Percentiles rank a stretch among this genome's conserved stretches.
Evolutionary conservation across 2,797 vertebrate genomes (phyloP).

Genomic region (Chaetodon trifasciatus): DNA sequence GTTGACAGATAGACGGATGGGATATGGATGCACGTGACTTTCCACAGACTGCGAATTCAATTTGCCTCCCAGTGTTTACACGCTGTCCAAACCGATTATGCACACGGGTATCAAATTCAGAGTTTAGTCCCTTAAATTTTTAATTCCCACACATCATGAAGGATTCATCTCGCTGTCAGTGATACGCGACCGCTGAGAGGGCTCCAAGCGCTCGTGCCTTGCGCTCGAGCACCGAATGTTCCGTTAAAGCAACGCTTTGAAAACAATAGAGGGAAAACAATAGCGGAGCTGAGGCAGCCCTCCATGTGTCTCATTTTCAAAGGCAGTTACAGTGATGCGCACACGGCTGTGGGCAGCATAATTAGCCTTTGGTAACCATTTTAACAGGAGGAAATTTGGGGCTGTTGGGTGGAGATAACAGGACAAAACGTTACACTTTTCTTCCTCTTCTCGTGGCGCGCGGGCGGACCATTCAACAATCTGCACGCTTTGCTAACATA

Average conservation of each 20-base stretch:
- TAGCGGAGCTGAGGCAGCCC: conserved; percentile 47
- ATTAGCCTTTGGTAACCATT: conserved; percentile 7
- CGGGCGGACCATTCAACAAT: background rate
- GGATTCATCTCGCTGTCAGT: conserved; percentile 47
- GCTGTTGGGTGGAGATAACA: background rate
- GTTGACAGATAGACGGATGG: conserved; percentile 23
- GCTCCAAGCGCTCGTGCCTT: conserved; percentile 19
- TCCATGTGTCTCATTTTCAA: conserved; percentile 53
- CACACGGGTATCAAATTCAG: conserved; percentile 56
- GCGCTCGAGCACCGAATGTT: conserved; percentile 41
- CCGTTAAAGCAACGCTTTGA: conserved; percentile 45
- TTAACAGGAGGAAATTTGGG: background rate
- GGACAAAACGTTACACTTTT: conserved; percentile 1
- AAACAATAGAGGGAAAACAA: conserved; percentile 77
- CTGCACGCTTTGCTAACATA: background rate
- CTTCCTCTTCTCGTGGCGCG: background rate
- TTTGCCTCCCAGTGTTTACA: conserved; percentile 67
- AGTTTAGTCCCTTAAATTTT: conserved; percentile 64
- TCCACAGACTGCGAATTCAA: conserved; percentile 41
- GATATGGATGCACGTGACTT: conserved; percentile 57
- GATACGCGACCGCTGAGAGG: conserved; percentile 41
- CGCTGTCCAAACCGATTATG: conserved; percentile 55
- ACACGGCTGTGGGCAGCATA: background rate
- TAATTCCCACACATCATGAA: conserved; percentile 55
- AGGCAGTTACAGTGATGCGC: conserved; percentile 41